These are phyloP conservation scores for Pelecanus crispus DNA, from an alignment of 2,113 vertebrate genomes.

Conservation along the genomic window DNA sequence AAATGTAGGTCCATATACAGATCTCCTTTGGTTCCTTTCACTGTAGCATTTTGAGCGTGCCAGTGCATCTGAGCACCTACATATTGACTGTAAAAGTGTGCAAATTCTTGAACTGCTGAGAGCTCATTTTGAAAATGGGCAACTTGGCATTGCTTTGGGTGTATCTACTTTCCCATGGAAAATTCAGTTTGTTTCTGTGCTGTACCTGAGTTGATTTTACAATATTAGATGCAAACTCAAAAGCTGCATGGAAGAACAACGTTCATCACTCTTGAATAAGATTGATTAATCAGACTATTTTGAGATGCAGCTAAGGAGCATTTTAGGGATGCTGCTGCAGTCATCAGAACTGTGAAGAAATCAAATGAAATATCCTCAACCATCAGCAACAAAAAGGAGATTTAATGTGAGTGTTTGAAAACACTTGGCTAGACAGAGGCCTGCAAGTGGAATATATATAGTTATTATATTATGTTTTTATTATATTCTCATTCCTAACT, in stretches of 20 bases:
- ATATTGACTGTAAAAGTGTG: neutral
- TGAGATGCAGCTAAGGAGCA: neutral
- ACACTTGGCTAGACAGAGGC: neutral
- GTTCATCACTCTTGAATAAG: neutral
- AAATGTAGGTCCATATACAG: neutral
- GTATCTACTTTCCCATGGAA: neutral
- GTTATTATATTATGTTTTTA: neutral
- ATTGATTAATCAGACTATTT: constrained; percentile 31
- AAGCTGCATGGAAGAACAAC: neutral
- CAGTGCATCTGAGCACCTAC: neutral
- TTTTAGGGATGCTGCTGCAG: neutral
- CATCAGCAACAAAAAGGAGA: neutral
- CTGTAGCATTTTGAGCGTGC: fast-evolving
- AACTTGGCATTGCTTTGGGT: neutral
- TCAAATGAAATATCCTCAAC: neutral
- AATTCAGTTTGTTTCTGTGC: neutral
- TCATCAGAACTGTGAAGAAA: neutral
- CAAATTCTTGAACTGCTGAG: neutral
- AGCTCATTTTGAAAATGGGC: neutral
- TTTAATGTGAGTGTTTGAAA: neutral
- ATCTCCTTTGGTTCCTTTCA: neutral
- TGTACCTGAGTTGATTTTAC: neutral
- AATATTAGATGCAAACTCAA: neutral
- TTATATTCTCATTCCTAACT: neutral
- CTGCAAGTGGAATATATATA: neutral